Base-by-base conservation (phyloP, 2,797 vertebrate genomes). In the Sebastiscus albofasciatus region DNA sequence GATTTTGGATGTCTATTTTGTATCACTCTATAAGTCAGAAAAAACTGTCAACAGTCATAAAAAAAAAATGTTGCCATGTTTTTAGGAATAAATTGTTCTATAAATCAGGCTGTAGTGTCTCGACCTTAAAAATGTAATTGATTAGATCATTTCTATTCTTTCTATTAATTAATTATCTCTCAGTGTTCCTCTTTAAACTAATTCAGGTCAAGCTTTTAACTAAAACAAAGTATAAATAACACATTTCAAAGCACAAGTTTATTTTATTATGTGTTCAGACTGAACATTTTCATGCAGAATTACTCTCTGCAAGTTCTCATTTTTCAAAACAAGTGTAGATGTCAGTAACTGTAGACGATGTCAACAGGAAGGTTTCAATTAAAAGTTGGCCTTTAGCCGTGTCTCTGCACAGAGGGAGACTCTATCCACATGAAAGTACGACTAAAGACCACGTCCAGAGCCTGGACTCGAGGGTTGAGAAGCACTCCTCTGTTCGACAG, bases 401-500 rank as follows among this genome's bases (percentile, higher is more conserved):
- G 62, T 80, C 72, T 81, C 75, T 71, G 58, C 67, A 67, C 54
- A 65, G 60, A 67, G 8, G 67, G 80, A 77, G 75, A 75, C 73
- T 77, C 33, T 81, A 84, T 86, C 83, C 66, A 64, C 24, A 66
- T 54, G 72, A 81, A 85, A 87, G 61, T 58, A 70, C 31, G 34
- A 81, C 81, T 75, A 87, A 84, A 84, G 67, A 83, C 29, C 75
- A 77, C 11, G 46, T 74, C 79, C 67, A 86, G 72, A 84, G 61
- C 64, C 24, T 26, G n/a, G 52, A 77, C 54, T 79, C 26, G 10
- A 67, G 65, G 71, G 67, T 42, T 62, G 69, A 87, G 82, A 90
- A 64, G 64, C 73, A 60, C 72, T 81, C 70, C 72, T 88, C 79
- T 90, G 83, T 90, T 90, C 69, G 13, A 81, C 59, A 20, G 22